Evolutionary conservation across 2,888 invertebrate genomes (phyloP).

Genomic region (Amphipyra berbera): DNA sequence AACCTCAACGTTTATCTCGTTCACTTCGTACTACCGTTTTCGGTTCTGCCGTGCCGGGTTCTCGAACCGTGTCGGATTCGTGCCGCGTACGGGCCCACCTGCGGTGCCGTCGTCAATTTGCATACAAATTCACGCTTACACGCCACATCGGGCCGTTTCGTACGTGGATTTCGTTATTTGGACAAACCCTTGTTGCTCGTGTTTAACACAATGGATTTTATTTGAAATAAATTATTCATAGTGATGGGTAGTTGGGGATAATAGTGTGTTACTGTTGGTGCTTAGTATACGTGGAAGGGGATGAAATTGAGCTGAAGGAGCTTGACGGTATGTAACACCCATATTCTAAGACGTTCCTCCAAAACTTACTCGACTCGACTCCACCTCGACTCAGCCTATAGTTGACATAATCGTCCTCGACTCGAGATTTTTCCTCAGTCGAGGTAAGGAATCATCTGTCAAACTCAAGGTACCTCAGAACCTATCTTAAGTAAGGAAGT

Average conservation of each 20-base stretch:
- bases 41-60: neutral
- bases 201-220: conserved; percentile 51
- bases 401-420: too few relatives aligned
- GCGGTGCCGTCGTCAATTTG: conserved; percentile 60
- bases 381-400: too few relatives aligned
- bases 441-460: too few relatives aligned
- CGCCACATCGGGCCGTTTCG: conserved; percentile 48
- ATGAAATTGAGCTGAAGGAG: neutral
- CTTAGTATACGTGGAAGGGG: neutral
- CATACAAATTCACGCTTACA: conserved; percentile 66
- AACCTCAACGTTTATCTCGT: neutral
- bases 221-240: conserved; percentile 52
- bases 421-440: too few relatives aligned
- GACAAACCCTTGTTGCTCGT: conserved; percentile 46
- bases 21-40: conserved; percentile 1
- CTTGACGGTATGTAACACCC: neutral
- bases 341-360: too few relatives aligned
- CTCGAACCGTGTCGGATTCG: conserved; percentile 15
- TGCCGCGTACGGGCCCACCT: conserved; percentile 52
- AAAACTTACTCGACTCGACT: too few relatives aligned
- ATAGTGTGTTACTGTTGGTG: conserved; percentile 5
- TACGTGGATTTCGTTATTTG: conserved; percentile 62
- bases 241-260: conserved; percentile 1
- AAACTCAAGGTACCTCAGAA: too few relatives aligned
- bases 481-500: too few relatives aligned